Percentiles rank a stretch among this genome's conserved stretches.
Evolutionary conservation across 2,797 vertebrate genomes (phyloP).

Genomic region (Carcharodon carcharias): DNA sequence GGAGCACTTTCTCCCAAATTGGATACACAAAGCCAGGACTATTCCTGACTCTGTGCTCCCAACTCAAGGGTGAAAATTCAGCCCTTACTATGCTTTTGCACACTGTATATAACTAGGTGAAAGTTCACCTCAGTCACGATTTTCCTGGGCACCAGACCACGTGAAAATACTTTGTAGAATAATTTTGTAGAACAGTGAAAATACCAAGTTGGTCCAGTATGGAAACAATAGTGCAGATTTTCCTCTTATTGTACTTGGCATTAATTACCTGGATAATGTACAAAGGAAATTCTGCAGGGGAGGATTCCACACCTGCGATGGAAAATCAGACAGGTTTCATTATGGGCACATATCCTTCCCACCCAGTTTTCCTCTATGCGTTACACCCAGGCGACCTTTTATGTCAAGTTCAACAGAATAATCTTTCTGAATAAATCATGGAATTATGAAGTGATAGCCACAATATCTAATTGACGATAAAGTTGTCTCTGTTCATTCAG

Average conservation of each 20-base stretch:
- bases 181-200: background rate
- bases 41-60: too few relatives aligned
- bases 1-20: too few relatives aligned
- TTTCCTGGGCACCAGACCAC: background rate
- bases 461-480: background rate
- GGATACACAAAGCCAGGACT: too few relatives aligned
- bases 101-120: background rate
- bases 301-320: background rate
- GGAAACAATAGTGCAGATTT: background rate
- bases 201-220: too few relatives aligned
- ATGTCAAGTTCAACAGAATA: background rate
- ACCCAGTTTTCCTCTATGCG: background rate
- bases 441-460: background rate
- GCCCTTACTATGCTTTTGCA: background rate
- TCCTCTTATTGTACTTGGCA: background rate
- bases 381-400: background rate
- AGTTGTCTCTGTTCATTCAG: background rate
- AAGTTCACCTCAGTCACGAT: background rate
- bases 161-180: background rate
- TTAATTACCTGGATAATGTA: background rate
- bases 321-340: background rate
- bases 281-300: background rate
- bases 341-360: background rate
- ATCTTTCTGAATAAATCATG: background rate
- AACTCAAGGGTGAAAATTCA: too few relatives aligned